Base-by-base conservation (phyloP, 2,888 invertebrate species). In the Agrotis segetum region DNA sequence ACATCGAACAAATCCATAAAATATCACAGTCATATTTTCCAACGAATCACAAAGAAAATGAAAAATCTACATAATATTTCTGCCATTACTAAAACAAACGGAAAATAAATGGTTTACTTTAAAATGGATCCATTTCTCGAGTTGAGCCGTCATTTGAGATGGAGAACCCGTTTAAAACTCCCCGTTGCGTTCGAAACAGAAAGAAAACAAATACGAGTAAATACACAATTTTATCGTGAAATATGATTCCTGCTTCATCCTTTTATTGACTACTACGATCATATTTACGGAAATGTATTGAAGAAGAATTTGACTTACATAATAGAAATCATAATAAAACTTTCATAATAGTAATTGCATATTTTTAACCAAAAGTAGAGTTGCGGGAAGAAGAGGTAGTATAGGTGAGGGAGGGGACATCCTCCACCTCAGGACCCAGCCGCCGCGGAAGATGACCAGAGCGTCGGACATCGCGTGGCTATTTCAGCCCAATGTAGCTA, bases 31-130 rank as follows among this genome's bases (percentile, higher is more conserved):
- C 13, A 40, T 44, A 13, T n/a, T 55, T 67, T 56, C 13, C 17
- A 17, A 46, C 7, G n/a, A 29, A 73, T 21, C 47, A 58, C 50
- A 49, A 65, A 60, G 29, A 34, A 16, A 53, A 76, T 76, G 60
- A 64, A 72, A 79, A 62, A 50, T 67, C 53, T 55, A 29, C 44
- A 34, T 40, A 53, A 71, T 67, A 75, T 69, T 64, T 14, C 40
- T 3, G 52, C 67, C 67, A 65, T 77, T 72, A 64, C 47, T 61
- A 55, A 77, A 78, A 78, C 62, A 81, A 78, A 81, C 81, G 59
- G 50, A 29, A 73, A 64, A 78, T 61, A 73, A 67, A 79, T 59
- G 59, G 82, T 66, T 14, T 78, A 67, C 82, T 82, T 19, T 67
- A 69, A 82, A 80, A 78, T 46, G 55, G 50, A 67, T 67, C 52